phyloP scores from a whole-genome alignment of 2,797 vertebrate genomes.

The Prionace glauca region DNA sequence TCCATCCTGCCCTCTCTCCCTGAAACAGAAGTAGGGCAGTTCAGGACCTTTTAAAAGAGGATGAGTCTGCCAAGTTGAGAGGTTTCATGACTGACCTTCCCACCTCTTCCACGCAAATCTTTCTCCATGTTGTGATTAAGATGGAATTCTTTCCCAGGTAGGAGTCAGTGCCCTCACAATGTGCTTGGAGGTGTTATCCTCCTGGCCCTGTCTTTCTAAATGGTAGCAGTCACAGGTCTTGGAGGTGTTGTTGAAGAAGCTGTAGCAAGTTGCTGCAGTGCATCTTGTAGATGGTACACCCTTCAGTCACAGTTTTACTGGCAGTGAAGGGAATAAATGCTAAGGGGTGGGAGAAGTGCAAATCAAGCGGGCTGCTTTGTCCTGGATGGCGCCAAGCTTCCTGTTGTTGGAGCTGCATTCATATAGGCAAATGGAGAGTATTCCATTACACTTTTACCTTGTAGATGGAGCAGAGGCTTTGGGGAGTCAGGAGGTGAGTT shows the following conservation, averaged over 20 bases:
- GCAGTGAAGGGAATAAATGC: not conserved
- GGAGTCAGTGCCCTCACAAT: not conserved
- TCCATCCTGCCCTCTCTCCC: too few relatives aligned
- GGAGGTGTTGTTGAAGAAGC: not conserved
- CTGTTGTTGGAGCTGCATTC: not conserved
- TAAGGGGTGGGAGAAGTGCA: not conserved
- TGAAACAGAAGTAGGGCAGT: too few relatives aligned
- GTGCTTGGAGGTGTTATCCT: not conserved
- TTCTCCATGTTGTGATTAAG: not conserved
- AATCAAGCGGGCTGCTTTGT: not conserved
- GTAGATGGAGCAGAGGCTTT: too few relatives aligned
- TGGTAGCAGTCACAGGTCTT: not conserved
- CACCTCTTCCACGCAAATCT: too few relatives aligned
- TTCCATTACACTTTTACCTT: not conserved
- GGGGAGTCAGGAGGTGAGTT: too few relatives aligned
- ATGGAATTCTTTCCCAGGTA: not conserved
- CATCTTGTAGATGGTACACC: not conserved
- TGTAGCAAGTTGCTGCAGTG: not conserved
- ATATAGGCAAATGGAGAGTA: not conserved
- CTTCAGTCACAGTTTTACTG: not conserved
- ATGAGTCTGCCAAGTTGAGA: too few relatives aligned
- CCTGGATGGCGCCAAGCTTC: not conserved
- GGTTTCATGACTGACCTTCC: too few relatives aligned
- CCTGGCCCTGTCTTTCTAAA: not conserved
- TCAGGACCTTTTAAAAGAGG: too few relatives aligned